Evolutionary conservation across 2,113 vertebrate genomes (phyloP).

Genomic region (Oreotragus oreotragus): DNA sequence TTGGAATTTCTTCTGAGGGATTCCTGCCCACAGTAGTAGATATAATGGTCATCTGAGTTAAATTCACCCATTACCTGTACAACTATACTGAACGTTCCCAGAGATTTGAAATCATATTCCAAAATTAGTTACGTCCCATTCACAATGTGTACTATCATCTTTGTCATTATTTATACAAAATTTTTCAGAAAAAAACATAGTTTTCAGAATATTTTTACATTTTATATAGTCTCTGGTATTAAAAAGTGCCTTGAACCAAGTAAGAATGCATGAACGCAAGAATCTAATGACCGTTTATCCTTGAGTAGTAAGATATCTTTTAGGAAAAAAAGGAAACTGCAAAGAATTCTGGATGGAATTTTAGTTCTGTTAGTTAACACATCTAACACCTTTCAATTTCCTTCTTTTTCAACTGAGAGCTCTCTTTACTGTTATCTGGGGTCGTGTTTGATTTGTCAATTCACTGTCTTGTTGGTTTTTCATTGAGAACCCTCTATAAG

Average conservation of each 20-base stretch:
- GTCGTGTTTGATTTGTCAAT: neutral
- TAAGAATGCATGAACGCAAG: neutral
- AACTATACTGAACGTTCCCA: neutral
- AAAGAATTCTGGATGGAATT: neutral
- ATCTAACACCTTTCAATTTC: neutral
- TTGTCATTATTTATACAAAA: neutral
- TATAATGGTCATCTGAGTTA: no score
- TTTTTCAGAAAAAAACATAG: neutral
- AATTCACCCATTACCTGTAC: neutral
- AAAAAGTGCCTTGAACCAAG: neutral
- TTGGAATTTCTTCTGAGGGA: no score
- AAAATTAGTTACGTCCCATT: neutral
- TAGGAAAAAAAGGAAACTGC: neutral
- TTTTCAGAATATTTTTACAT: neutral
- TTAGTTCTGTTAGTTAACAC: neutral
- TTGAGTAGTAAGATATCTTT: neutral
- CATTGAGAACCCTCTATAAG: neutral
- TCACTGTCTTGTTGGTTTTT: neutral
- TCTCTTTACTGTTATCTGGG: neutral
- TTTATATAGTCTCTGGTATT: neutral
- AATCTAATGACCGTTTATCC: neutral
- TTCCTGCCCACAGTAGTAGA: no score
- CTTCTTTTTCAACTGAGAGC: neutral
- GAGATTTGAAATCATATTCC: neutral
- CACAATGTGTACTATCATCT: neutral